Percentiles rank a stretch among this genome's conserved stretches.
Conservation (phyloP, 2,888 invertebrate genomes). For the Caenorhabditis wallacei region DNA sequence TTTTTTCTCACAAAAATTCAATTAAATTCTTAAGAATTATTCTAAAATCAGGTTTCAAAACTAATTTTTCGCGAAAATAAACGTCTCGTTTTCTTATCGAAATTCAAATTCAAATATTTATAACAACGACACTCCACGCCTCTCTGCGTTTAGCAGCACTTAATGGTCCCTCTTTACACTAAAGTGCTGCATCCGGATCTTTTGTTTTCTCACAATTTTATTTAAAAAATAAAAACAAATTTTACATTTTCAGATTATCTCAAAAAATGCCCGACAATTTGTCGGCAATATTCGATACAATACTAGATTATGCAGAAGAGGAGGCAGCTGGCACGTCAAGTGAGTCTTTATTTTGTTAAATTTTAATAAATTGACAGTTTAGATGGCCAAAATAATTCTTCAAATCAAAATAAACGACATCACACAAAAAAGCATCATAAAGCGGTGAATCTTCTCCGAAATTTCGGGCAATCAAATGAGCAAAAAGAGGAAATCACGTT, state of each 20-base stretch:
- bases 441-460: conserved; percentile 13
- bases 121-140: conserved; percentile 48
- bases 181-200: neutral
- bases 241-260: neutral
- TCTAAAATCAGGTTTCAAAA: too few relatives aligned
- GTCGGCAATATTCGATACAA: conserved; percentile 60
- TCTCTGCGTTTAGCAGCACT: conserved; percentile 25
- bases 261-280: conserved; percentile 52
- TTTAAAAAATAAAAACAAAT: neutral
- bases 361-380: neutral
- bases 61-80: too few relatives aligned
- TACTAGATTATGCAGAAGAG: conserved; percentile 66
- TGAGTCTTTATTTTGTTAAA: conserved; percentile 22
- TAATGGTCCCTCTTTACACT: conserved; percentile 14
- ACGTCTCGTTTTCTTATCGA: neutral
- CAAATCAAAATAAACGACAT: neutral
- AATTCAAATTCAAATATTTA: conserved; percentile 34
- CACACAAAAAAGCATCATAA: conserved; percentile 23
- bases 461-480: neutral
- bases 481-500: conserved; percentile 45
- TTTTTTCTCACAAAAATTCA: neutral
- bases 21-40: neutral
- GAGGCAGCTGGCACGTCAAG: conserved; percentile 49
- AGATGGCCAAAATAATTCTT: conserved; percentile 14
- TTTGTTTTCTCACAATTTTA: neutral